These are phyloP conservation scores for Ictalurus punctatus DNA, from an alignment of 2,113 vertebrate genomes.

Conservation along the genomic window DNA sequence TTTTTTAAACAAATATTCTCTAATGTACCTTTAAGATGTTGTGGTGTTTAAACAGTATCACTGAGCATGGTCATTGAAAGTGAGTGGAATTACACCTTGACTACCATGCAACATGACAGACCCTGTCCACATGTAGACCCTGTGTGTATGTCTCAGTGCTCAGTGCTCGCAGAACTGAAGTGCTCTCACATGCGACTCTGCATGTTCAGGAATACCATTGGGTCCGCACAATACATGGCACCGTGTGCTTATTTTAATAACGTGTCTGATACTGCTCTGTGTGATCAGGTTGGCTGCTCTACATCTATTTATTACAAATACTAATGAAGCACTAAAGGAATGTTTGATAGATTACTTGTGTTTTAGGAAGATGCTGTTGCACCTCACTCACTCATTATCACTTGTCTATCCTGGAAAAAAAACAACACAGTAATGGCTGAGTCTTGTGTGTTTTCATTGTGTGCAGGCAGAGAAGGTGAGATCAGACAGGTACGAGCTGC, in stretches of 20 bases:
- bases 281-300: neutral
- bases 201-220: neutral
- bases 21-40: neutral
- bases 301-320: neutral
- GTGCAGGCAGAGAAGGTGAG: constrained; percentile 54
- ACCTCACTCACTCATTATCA: neutral
- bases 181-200: neutral
- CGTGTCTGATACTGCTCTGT: neutral
- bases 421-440: neutral
- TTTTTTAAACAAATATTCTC: neutral
- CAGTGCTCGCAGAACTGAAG: neutral
- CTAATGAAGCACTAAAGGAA: neutral
- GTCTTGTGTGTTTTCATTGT: constrained; percentile 25
- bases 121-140: no score
- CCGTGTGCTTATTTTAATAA: neutral
- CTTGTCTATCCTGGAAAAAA: neutral
- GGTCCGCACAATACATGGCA: neutral
- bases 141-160: neutral
- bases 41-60: neutral
- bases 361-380: neutral
- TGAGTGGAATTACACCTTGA: neutral
- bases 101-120: neutral
- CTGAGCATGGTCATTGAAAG: neutral
- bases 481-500: constrained; percentile 76
- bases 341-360: neutral